Evolutionary conservation across 1,140 invertebrate genomes (phyloP), one percentile per base, ranked within the genome.

Genomic region (Cardiocondyla obscurior): DNA sequence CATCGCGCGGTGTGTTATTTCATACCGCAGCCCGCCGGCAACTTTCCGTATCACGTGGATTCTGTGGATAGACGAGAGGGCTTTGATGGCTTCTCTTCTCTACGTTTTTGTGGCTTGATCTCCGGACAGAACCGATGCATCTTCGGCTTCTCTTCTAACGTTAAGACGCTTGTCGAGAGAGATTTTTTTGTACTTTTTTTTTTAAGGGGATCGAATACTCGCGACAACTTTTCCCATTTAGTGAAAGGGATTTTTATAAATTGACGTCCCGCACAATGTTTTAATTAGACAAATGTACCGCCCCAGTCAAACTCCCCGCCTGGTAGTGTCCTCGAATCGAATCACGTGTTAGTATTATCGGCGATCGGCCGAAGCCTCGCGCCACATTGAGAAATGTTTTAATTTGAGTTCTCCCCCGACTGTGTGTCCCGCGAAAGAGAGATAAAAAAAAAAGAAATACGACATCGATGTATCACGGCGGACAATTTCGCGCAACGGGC

Each of bases 1-100:
- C 42, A 44, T 28, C 49, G 36, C 64, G 25, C 33, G 74, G 86
- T 87, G 85, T 87, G 86, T 87, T 87, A 87, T 87, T 87, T 87
- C 86, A 87, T 87, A 86, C 69, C 53, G 64, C 39, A 49, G 60
- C 57, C 72, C 36, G 58, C 49, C 57, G 53, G 65, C 85, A 84
- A 84, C 82, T 87, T 84, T 84, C 74, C 53, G 60, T 84, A 84
- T 60, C 64, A 62, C 69, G 14, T 57, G 76, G 81, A 85, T 85
- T 87, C 82, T 85, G 72, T 69, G 72, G 65, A 69, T 67, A 70
- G 46, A 77, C 30, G 33, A 16, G 22, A 19, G 12, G 64, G 58
- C 44, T 86, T 84, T 57, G 74, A 86, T 64, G 86, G 74, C 69
- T 87, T 84, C 86, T 60, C 72, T 53, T 67, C 33, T 67, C 60